phyloP scores from a whole-genome alignment of 1,140 invertebrate genomes.

The Camponotus vicinus region DNA sequence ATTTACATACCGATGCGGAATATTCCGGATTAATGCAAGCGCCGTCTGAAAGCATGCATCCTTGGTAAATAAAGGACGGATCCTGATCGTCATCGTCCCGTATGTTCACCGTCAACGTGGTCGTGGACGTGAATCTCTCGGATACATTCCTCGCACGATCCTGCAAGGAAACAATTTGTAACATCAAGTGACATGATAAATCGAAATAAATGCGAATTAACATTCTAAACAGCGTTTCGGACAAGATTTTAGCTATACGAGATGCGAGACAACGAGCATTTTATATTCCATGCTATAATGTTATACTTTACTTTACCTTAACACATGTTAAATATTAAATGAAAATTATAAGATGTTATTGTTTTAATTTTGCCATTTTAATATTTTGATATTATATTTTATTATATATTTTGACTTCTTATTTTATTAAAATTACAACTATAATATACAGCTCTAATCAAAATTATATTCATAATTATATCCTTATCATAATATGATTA shows the following conservation, averaged over 20 bases:
- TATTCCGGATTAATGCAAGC: slow-evolving; percentile 95
- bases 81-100: slow-evolving; percentile 96
- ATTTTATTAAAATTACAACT: too few species aligned
- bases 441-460: too few species aligned
- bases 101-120: slow-evolving; percentile 94
- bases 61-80: slow-evolving; percentile 94
- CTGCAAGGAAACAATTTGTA: slow-evolving; percentile 85
- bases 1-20: slow-evolving; percentile 88
- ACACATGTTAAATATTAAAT: background rate
- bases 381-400: slow-evolving; percentile 3
- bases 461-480: too few species aligned
- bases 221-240: background rate
- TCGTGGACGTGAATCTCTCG: slow-evolving; percentile 92
- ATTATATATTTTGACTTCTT: background rate
- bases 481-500: background rate
- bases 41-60: slow-evolving; percentile 92
- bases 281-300: background rate
- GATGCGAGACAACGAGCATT: background rate
- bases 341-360: background rate
- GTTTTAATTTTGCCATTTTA: too few species aligned
- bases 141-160: slow-evolving; percentile 92
- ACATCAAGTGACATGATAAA: background rate
- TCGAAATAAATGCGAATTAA: slow-evolving; percentile 11
- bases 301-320: background rate
- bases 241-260: background rate